These are phyloP conservation scores for Corythucha ciliata DNA, from an alignment of 2,888 invertebrate species.

Conservation along the genomic window DNA sequence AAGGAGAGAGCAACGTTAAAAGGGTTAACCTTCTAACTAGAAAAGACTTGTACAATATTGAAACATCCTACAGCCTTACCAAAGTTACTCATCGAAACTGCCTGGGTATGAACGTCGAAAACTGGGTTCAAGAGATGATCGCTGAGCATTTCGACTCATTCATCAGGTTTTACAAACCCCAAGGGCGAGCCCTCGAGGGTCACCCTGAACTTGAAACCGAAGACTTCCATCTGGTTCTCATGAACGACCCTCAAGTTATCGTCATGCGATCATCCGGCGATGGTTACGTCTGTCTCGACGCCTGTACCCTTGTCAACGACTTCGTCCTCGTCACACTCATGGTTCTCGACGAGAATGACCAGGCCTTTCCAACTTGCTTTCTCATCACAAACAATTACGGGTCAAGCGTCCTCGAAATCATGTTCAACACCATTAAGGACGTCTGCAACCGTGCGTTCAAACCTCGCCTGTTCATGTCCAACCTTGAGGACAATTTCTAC, in stretches of 20 bases:
- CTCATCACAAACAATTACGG: slow-evolving; percentile 17
- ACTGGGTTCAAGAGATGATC: slow-evolving; percentile 18
- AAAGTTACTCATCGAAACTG: slow-evolving; percentile 16
- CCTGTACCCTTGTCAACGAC: slow-evolving; percentile 13
- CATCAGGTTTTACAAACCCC: slow-evolving; percentile 24
- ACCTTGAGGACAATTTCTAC: slow-evolving; percentile 17
- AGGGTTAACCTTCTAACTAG: slow-evolving; percentile 26
- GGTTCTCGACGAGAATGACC: slow-evolving; percentile 21
- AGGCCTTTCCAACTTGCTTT: slow-evolving; percentile 20
- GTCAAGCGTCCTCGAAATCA: slow-evolving; percentile 10
- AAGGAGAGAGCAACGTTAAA: slow-evolving; percentile 20
- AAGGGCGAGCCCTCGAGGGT: slow-evolving; percentile 21
- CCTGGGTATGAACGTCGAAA: slow-evolving; percentile 12
- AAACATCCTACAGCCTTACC: slow-evolving; percentile 17
- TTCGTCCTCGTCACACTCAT: slow-evolving; percentile 14
- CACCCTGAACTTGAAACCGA: slow-evolving; percentile 12
- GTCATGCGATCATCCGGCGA: slow-evolving; percentile 20
- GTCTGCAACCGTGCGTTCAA: slow-evolving; percentile 11
- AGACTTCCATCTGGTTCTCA: slow-evolving; percentile 22
- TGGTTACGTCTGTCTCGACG: slow-evolving; percentile 23
- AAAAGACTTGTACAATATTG: slow-evolving; percentile 31
- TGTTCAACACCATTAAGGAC: slow-evolving; percentile 19
- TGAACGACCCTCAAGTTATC: slow-evolving; percentile 23
- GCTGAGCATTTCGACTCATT: slow-evolving; percentile 13
- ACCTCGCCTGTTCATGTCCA: slow-evolving; percentile 22